These are phyloP conservation scores for Corythoichthys intestinalis DNA, from an alignment of 2,113 vertebrate genomes.

Conservation along the genomic window DNA sequence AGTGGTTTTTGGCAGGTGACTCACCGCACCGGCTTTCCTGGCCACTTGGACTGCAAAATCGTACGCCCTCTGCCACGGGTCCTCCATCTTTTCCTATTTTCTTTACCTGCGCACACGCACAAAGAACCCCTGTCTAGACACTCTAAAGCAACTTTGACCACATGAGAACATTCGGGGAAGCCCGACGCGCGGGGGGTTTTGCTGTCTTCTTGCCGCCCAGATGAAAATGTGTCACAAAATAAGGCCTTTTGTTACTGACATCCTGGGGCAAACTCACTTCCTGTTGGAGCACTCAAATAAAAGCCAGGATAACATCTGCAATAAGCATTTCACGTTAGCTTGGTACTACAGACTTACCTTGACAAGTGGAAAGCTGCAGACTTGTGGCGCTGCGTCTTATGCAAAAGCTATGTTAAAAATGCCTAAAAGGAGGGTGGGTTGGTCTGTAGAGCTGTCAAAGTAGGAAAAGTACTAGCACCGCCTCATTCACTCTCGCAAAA, in stretches of 20 bases:
- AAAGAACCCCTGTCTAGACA: not conserved
- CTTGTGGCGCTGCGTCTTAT: not conserved
- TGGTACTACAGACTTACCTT: constrained; percentile 26
- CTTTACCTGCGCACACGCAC: constrained; percentile 10
- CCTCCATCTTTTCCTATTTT: constrained; percentile 44
- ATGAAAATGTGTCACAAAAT: not conserved
- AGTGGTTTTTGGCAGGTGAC: not conserved
- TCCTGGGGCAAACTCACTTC: not conserved
- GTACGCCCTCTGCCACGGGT: constrained; percentile 60
- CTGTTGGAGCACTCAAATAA: not conserved
- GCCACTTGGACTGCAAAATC: constrained; percentile 68
- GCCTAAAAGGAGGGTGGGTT: not conserved
- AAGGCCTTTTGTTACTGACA: constrained; percentile 10
- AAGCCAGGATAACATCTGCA: not conserved
- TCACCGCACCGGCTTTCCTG: constrained; percentile 66
- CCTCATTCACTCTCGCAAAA: constrained; percentile 16
- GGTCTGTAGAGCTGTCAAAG: constrained; percentile 16
- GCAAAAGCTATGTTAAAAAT: constrained; percentile 14
- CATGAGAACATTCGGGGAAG: not conserved
- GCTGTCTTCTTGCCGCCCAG: not conserved
- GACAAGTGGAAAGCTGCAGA: not conserved
- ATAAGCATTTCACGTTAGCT: not conserved
- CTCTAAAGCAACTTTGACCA: not conserved
- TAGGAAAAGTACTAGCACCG: constrained; percentile 55
- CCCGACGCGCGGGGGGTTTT: not conserved